A percentile compares a stretch with the other conserved stretches of the same genome.
Evolutionary conservation across 64 coral and sea anemone genomes (phyloP).

Genomic region (Astreopora myriophthalma): DNA sequence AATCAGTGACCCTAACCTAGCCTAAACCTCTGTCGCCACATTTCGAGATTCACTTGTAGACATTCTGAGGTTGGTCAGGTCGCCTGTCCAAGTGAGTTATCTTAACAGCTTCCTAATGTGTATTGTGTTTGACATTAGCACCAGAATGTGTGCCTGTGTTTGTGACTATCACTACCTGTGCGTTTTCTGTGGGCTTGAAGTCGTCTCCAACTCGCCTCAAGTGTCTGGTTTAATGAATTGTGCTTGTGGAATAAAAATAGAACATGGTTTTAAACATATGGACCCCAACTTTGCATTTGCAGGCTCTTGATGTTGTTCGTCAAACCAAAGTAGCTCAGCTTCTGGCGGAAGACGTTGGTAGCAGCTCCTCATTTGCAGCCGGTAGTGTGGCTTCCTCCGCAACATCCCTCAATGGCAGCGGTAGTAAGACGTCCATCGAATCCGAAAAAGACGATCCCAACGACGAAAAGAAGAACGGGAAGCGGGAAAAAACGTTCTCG

Average conservation of each 20-base stretch:
- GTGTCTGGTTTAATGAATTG: background rate
- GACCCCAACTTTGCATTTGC: background rate
- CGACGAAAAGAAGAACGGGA: conserved; percentile 94
- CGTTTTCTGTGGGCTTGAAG: too few relatives aligned
- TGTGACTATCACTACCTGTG: too few relatives aligned
- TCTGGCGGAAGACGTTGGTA: conserved; percentile 81
- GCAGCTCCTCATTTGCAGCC: conserved; percentile 44
- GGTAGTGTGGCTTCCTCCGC: conserved; percentile 66
- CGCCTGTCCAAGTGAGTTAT: background rate
- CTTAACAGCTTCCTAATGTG: too few relatives aligned
- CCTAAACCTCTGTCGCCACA: too few relatives aligned
- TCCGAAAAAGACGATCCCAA: conserved; percentile 64
- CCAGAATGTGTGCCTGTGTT: too few relatives aligned
- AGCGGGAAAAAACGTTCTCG: conserved; percentile 98
- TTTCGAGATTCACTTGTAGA: too few relatives aligned
- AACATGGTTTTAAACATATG: background rate
- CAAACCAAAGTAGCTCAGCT: conserved; percentile 97
- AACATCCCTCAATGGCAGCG: conserved; percentile 58
- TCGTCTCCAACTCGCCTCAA: too few relatives aligned
- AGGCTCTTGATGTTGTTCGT: conserved; percentile 97
- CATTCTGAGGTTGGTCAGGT: background rate
- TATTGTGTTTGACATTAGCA: too few relatives aligned
- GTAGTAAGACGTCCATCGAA: conserved; percentile 57
- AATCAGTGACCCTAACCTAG: too few relatives aligned
- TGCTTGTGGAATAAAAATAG: background rate